phyloP scores from a whole-genome alignment of 2,888 invertebrate species.

The Tromatobia lineatoria region DNA sequence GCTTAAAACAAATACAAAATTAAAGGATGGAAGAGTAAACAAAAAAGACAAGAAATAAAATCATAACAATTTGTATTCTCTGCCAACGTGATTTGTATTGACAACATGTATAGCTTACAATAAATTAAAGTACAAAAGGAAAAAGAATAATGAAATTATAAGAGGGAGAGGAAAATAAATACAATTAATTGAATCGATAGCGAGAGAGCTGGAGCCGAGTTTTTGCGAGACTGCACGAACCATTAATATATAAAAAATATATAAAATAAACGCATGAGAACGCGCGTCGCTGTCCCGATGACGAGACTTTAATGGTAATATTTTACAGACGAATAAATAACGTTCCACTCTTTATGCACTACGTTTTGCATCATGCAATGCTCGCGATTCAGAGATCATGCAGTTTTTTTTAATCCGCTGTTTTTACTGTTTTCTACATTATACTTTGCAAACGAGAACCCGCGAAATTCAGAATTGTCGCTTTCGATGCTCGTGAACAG shows the following conservation, averaged over 20 bases:
- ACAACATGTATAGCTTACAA: slow-evolving; percentile 40
- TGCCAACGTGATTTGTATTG: slow-evolving; percentile 36
- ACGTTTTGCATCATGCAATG: slow-evolving; percentile 61
- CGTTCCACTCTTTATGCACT: slow-evolving; percentile 49
- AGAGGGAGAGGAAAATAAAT: slow-evolving; percentile 12
- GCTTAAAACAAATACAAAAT: slow-evolving; percentile 22
- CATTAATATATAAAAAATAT: slow-evolving; percentile 25
- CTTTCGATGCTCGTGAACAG: not conserved
- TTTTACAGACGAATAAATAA: slow-evolving; percentile 30
- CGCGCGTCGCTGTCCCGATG: not conserved
- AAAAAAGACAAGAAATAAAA: slow-evolving; percentile 18
- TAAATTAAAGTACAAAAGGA: slow-evolving; percentile 15
- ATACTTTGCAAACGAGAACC: slow-evolving; percentile 2
- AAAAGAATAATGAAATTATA: slow-evolving; percentile 37
- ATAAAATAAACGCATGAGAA: slow-evolving; percentile 23
- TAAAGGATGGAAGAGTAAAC: slow-evolving; percentile 9
- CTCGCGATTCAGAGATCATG: slow-evolving; percentile 50
- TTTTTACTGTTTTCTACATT: not conserved
- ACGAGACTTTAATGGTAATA: slow-evolving; percentile 4
- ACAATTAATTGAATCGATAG: slow-evolving; percentile 34
- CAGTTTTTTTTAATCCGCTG: slow-evolving; percentile 19
- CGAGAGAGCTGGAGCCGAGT: slow-evolving; percentile 31
- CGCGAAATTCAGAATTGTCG: not conserved
- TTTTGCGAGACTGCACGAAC: not conserved
- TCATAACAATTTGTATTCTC: slow-evolving; percentile 37